phyloP scores from a whole-genome alignment of 2,797 vertebrate genomes.

The Mus caroli region DNA sequence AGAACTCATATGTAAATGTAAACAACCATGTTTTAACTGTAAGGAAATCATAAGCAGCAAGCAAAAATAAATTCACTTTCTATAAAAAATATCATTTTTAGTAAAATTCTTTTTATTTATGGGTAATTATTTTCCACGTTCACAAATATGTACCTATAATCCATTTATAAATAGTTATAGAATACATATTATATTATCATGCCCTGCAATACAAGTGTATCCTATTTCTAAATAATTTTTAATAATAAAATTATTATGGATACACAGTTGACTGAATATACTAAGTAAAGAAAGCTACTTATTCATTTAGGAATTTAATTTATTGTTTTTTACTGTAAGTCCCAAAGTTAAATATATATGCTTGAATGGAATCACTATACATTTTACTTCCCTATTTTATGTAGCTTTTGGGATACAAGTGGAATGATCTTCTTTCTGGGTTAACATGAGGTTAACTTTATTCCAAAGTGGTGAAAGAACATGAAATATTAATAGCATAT shows the following conservation, averaged over 20 bases:
- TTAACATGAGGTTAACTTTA: slow-evolving; percentile 46
- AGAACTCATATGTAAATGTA: slow-evolving; percentile 35
- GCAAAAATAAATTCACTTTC: slow-evolving; percentile 34
- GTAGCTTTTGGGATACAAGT: neutral
- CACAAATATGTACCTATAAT: neutral
- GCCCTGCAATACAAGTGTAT: neutral
- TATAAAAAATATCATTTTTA: slow-evolving; percentile 1
- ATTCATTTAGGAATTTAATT: slow-evolving; percentile 38
- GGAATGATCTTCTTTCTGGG: slow-evolving; percentile 47
- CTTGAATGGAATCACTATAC: neutral
- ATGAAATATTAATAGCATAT: neutral
- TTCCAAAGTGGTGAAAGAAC: slow-evolving; percentile 59
- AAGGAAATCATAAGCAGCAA: slow-evolving; percentile 48
- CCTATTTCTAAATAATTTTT: slow-evolving; percentile 13
- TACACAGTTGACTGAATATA: slow-evolving; percentile 22
- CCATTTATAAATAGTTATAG: slow-evolving; percentile 29
- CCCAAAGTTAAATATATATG: slow-evolving; percentile 56
- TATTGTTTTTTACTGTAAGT: slow-evolving; percentile 14
- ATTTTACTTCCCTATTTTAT: slow-evolving; percentile 49
- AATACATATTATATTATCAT: neutral
- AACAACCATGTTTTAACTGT: neutral
- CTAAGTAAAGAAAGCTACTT: slow-evolving; percentile 4
- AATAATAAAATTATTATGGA: slow-evolving; percentile 40
- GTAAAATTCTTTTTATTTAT: slow-evolving; percentile 18
- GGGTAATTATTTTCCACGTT: slow-evolving; percentile 34